Evolutionary conservation across 2,888 invertebrate genomes (phyloP), one percentile per base, ranked within the genome.

Genomic region (Drosophila anomelani): DNA sequence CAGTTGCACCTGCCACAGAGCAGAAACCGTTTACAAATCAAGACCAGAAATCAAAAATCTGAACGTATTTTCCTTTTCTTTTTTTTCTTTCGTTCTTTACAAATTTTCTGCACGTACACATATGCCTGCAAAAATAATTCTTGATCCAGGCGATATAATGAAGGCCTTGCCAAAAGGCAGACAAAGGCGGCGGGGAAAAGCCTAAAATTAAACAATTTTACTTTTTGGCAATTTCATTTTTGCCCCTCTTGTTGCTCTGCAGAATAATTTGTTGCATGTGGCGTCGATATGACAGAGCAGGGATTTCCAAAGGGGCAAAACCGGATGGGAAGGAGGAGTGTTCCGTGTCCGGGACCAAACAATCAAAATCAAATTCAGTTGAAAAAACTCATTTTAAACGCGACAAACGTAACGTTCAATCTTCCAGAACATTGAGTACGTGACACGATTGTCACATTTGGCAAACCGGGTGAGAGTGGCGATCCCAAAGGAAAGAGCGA

Each of bases 391-490:
- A 91, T 90, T 91, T 88, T 84, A 85, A 83, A 90, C 85, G 85
- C 91, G 87, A 90, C 90, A 90, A 90, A 91, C 91, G 90, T 90
- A 90, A 87, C 89, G 90, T 90, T 91, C 91, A 90, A 90, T 90
- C 91, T 90, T 91, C 88, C 88, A 91, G 91, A 90, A 90, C 91
- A 85, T 84, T 84, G 81, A 79, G 81, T 87, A 90, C 90, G 91
- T 90, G 90, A 90, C 88, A 82, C 85, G 90, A 90, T 89, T 91
- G 85, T 81, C 89, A 83, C 88, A 86, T 87, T 86, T 83, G 81
- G 75, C 75, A 76, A 67, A 58, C 54, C 46, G 80, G 54, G 68
- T 38, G 39, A 49, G 43, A 39, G 47, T 32, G 9, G 4, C 13
- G 17, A 47, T 13, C 29, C 66, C 26, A 12, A 10, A 36, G 34